phyloP scores from a whole-genome alignment of 2,888 invertebrate genomes.

The Chaitophorus viminalis region DNA sequence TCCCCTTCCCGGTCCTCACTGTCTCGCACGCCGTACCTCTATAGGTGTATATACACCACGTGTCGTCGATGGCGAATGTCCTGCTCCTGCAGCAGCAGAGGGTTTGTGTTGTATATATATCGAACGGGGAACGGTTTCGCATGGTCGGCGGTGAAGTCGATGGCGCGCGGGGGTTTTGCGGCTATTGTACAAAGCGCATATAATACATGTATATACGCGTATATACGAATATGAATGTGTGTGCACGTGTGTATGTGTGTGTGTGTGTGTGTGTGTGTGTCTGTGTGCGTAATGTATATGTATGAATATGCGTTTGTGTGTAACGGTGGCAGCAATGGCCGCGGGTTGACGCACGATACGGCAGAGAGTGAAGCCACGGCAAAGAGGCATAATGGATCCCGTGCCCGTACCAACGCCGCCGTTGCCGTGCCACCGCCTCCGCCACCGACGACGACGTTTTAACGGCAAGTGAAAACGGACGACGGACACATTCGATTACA shows the following conservation, averaged over 20 bases:
- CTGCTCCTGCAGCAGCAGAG: background rate
- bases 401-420: background rate
- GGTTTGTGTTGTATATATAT: conserved; percentile 8
- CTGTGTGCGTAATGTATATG: background rate
- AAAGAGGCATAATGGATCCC: conserved; percentile 22
- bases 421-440: background rate
- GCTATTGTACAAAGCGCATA: background rate
- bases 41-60: background rate
- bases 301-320: background rate
- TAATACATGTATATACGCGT: background rate
- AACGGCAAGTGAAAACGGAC: background rate
- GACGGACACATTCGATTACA: too few relatives aligned
- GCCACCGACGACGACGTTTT: conserved; percentile 18
- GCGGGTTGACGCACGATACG: background rate
- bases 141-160: background rate
- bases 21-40: background rate
- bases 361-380: background rate
- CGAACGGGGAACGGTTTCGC: conserved; percentile 26
- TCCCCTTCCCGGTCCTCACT: too few relatives aligned
- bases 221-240: background rate
- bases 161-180: background rate
- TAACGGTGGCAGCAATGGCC: background rate
- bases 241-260: background rate
- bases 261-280: background rate
- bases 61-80: conserved; percentile 2